Evolutionary conservation across 2,888 invertebrate genomes (phyloP).

Genomic region (Halocaridina rubra): DNA sequence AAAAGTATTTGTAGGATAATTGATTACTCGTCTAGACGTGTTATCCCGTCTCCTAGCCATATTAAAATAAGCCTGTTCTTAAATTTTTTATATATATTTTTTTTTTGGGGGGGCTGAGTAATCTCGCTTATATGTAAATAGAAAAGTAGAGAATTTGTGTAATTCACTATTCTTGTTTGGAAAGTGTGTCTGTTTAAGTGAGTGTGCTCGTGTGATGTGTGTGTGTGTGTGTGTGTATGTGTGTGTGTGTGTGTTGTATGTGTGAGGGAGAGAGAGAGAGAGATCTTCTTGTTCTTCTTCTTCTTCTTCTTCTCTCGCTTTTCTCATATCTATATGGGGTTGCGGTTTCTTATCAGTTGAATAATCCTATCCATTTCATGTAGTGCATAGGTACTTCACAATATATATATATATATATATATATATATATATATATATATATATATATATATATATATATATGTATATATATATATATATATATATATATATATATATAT

Average conservation of each 20-base stretch:
- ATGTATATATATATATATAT: slow-evolving; percentile 3
- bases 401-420: slow-evolving; percentile 6
- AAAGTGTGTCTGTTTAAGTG: background rate
- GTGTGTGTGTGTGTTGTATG: background rate
- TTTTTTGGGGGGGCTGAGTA: background rate
- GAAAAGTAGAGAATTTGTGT: background rate
- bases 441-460: background rate
- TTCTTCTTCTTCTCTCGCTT: background rate
- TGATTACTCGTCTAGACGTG: no score
- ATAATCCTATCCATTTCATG: background rate
- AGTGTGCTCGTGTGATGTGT: background rate
- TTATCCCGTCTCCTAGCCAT: no score
- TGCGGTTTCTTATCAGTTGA: background rate
- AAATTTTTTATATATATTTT: background rate
- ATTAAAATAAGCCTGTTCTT: no score
- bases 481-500: slow-evolving; percentile 7
- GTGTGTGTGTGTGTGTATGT: background rate
- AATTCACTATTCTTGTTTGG: background rate
- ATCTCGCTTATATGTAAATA: background rate
- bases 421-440: background rate
- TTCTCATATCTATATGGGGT: background rate
- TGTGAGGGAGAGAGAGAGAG: background rate
- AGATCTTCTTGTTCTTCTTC: background rate
- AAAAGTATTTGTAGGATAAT: no score
- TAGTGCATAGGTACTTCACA: background rate